Evolutionary conservation across 2,113 vertebrate genomes (phyloP), one percentile per base, ranked within the genome.

Genomic region (Myrmecobius fasciatus): DNA sequence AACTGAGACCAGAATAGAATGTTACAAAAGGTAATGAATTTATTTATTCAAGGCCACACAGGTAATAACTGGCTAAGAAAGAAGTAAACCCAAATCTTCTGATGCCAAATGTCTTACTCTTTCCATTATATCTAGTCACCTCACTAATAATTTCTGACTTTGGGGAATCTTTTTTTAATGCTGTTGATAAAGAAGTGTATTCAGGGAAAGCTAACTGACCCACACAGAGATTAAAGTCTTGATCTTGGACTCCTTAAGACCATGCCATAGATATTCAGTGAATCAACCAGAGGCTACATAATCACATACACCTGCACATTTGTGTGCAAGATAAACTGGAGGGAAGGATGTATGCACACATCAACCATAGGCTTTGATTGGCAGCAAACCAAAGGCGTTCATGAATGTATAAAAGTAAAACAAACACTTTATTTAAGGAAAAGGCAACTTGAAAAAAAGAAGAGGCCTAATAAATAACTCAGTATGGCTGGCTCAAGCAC

Each of bases 401-500:
- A 67, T 94, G 91, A 97, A 97, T 22, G 0, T 56, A 89, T 52
- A 96, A 93, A 97, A 93, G 89, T 56, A 97, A 94, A 97, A 94
- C 95, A 97, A 98, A 91, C 53, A 97, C 97, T 98, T 98, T 98
- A 98, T 94, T 98, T 96, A 98, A 98, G 97, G 89, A 98, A 98
- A 98, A 97, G 93, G 83, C 93, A 98, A 93, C 90, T 97, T 97
- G 88, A 93, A 96, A 89, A 97, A 60, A 97, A 97, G 96, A 97
- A 96, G 91, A 95, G 90, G 92, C 95, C 96, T 98, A 98, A 98
- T 98, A 98, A 99, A 98, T 98, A 98, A 98, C 97, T 94, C 97
- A 97, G 95, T 96, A 96, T 95, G 97, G 98, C 96, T 98, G 98
- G 98, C 98, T 98, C 98, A 98, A 98, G 96, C 97, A 98, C 96